A percentile compares a stretch with the other conserved stretches of the same genome.
phyloP scores from a whole-genome alignment of 2,113 vertebrate genomes.

The Maccullochella peelii region DNA sequence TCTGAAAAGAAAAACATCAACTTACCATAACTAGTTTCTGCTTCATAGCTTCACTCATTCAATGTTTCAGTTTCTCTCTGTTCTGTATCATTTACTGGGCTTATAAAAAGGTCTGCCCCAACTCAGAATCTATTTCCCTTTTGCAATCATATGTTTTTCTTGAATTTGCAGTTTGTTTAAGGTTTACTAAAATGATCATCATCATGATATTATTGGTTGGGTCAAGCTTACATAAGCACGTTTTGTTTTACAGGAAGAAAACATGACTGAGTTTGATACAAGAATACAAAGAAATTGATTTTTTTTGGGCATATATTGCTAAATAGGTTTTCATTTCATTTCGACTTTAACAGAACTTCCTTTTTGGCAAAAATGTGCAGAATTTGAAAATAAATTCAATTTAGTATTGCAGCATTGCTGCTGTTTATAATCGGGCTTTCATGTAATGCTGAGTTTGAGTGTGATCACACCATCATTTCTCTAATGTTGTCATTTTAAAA shows the following conservation, averaged over 20 bases:
- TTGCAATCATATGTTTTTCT: not conserved
- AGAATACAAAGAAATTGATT: too few relatives aligned
- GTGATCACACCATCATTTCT: not conserved
- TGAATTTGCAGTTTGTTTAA: not conserved
- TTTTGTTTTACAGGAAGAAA: too few relatives aligned
- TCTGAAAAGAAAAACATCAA: constrained; percentile 23
- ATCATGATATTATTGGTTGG: too few relatives aligned
- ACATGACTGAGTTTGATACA: too few relatives aligned
- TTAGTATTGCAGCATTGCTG: not conserved
- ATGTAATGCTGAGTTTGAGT: not conserved
- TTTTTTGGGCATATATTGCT: too few relatives aligned
- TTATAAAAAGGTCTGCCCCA: not conserved
- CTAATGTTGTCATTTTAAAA: not conserved
- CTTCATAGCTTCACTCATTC: not conserved
- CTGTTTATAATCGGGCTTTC: not conserved
- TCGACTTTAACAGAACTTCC: not conserved
- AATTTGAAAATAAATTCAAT: not conserved
- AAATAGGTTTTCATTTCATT: too few relatives aligned
- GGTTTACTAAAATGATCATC: not conserved
- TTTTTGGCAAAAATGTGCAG: not conserved
- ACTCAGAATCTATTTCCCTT: not conserved
- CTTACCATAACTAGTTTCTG: constrained; percentile 53
- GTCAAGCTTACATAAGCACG: too few relatives aligned
- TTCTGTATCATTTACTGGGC: not conserved
- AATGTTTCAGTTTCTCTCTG: not conserved